Percentiles rank a stretch among this genome's conserved stretches.
Conservation (phyloP, 35 echinoderm and acorn worm species). For the Diadema setosum region DNA sequence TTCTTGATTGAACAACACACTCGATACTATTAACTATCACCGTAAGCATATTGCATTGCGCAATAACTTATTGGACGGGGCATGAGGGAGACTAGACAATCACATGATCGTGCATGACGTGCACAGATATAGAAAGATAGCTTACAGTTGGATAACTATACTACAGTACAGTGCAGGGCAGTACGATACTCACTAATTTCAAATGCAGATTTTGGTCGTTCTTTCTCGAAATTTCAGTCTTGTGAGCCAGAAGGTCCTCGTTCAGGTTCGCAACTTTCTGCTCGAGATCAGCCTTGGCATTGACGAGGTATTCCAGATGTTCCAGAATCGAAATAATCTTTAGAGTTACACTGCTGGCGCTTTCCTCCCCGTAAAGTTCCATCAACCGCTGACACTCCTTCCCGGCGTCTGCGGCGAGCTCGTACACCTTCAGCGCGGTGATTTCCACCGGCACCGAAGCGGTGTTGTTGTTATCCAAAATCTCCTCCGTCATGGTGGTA, state of each 20-base stretch:
- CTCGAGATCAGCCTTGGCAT: neutral
- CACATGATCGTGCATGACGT: too few relatives aligned
- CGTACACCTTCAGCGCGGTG: constrained; percentile 23
- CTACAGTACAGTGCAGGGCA: too few relatives aligned
- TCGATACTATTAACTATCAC: too few relatives aligned
- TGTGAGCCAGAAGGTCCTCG: neutral
- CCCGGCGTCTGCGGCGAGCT: constrained; percentile 12
- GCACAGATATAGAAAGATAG: too few relatives aligned
- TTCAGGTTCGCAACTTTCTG: neutral
- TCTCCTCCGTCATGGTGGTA: neutral
- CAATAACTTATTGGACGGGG: too few relatives aligned
- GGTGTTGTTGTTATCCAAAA: constrained; percentile 1
- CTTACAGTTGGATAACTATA: too few relatives aligned
- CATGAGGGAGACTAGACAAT: too few relatives aligned
- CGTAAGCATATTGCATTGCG: too few relatives aligned
- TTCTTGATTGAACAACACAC: too few relatives aligned
- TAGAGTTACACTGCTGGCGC: neutral
- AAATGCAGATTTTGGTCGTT: constrained; percentile 22
- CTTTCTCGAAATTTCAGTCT: neutral
- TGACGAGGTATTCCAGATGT: constrained; percentile 20
- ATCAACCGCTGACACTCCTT: constrained; percentile 26
- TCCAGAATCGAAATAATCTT: constrained; percentile 24
- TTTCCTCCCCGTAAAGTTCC: neutral
- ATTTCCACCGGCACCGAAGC: neutral
- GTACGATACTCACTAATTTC: neutral